Conservation (phyloP, 2,797 vertebrate genomes). For the Tokudaia muenninki region DNA sequence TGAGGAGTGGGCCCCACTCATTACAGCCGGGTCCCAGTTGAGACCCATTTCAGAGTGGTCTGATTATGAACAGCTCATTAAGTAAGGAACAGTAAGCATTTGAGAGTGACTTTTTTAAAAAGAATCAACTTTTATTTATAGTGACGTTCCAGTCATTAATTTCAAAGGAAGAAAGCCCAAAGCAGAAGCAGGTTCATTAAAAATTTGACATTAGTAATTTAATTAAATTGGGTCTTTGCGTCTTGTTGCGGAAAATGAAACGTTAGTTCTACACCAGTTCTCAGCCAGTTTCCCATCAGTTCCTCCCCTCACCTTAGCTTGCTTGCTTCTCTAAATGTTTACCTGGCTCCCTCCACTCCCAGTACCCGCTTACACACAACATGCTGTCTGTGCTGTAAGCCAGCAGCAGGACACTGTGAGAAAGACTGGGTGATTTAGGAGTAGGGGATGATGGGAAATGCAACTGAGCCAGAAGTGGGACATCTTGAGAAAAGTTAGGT, state of each 20-base stretch:
- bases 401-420: background rate
- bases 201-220: conserved; percentile 88
- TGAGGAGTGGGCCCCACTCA: conserved; percentile 72
- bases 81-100: conserved; percentile 84
- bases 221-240: conserved; percentile 88
- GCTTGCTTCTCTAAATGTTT: conserved; percentile 73
- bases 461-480: background rate
- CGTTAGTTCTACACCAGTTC: conserved; percentile 83
- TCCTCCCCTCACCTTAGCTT: conserved; percentile 57
- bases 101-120: conserved; percentile 87
- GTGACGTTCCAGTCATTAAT: conserved; percentile 87
- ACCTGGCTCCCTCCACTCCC: background rate
- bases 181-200: conserved; percentile 86
- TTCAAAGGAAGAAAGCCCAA: conserved; percentile 86
- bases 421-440: background rate
- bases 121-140: conserved; percentile 89
- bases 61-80: conserved; percentile 88
- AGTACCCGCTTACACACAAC: background rate
- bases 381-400: background rate
- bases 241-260: conserved; percentile 87
- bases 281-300: conserved; percentile 68
- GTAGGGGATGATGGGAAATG: background rate
- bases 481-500: background rate
- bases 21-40: conserved; percentile 73
- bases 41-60: conserved; percentile 80